Base-by-base conservation (phyloP, 1,140 invertebrate genomes). In the Drosophila paulistorum region DNA sequence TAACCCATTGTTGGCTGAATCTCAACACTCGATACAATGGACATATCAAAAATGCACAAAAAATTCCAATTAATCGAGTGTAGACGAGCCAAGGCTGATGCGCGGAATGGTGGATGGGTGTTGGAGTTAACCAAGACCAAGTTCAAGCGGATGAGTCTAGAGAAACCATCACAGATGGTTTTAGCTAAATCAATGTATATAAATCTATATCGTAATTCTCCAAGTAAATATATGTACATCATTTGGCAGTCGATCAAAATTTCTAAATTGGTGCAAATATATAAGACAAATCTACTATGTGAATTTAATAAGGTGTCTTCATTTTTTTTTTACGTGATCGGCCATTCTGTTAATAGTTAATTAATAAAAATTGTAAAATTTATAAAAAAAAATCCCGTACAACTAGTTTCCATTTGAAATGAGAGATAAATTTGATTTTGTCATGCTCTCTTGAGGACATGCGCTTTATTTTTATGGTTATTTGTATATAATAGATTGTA, bases 401-500 rank as follows among this genome's bases (percentile, higher is more conserved):
- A 23, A 11, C 20, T 20, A 23, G 45, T 20, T 51, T 23, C 17
- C 9, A 11, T 51, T 23, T 51, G 2, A 13, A 11, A 39, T 11
- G 37, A 39, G 45, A 37, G 13, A 11, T 17, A 11, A 51, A 33
- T 14, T 77, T 76, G 66, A 76, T 79, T 85, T 85, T 68, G 61
- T 71, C 71, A 85, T 68, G 83, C 35, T 65, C 45, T 54, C 23
- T 80, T 23, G 14, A 11, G 48, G 35, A 42, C 81, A 86, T 78
- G 81, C 57, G 14, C 68, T 85, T 86, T 86, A 81, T 85, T 86
- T 13, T 68, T 71, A 74, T 60, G 64, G 73, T 85, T 80, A 77
- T 41, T 69, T 68, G 54, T 81, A 71, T 74, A 78, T 71, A 68
- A 74, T 85, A 77, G 60, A 62, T 37, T 39, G 54, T 72, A 74